Percentiles rank a stretch among this genome's conserved stretches.
phyloP scores from a whole-genome alignment of 2,797 vertebrate species.

The Triplophysa yarkandensis region DNA sequence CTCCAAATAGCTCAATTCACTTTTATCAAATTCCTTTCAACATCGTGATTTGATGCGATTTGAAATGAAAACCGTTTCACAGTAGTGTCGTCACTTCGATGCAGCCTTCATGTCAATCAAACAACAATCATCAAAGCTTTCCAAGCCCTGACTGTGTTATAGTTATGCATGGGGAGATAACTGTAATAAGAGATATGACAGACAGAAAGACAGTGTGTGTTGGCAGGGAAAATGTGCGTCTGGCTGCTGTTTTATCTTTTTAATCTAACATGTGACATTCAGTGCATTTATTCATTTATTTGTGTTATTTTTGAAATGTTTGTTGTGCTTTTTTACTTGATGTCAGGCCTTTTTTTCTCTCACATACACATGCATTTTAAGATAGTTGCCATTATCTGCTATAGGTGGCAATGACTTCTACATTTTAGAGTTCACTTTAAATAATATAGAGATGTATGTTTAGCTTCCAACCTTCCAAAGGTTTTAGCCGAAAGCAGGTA shows the following conservation, averaged over 20 bases:
- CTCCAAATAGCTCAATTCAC: slow-evolving; percentile 11
- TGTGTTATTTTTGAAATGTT: not conserved
- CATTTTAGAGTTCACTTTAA: not conserved
- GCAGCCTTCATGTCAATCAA: slow-evolving; percentile 30
- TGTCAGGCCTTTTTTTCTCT: not conserved
- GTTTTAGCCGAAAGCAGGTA: not conserved
- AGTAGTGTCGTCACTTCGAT: slow-evolving; percentile 3
- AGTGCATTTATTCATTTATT: not conserved
- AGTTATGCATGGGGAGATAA: slow-evolving; percentile 17
- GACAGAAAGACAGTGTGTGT: not conserved
- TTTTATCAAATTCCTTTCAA: slow-evolving; percentile 10
- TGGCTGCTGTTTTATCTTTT: slow-evolving; percentile 25
- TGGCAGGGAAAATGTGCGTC: slow-evolving; percentile 11
- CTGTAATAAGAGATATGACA: slow-evolving; percentile 9
- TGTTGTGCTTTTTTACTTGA: not conserved
- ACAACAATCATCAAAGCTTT: slow-evolving; percentile 35
- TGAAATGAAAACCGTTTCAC: slow-evolving; percentile 20
- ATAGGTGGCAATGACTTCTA: not conserved
- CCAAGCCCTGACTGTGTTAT: slow-evolving; percentile 2
- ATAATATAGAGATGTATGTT: slow-evolving; percentile 1
- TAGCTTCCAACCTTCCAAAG: not conserved
- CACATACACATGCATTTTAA: not conserved
- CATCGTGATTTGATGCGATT: not conserved
- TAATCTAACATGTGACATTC: not conserved
- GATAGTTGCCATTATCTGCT: not conserved